Evolutionary conservation across 1,140 invertebrate species (phyloP).

Genomic region (Papilio dardanus): DNA sequence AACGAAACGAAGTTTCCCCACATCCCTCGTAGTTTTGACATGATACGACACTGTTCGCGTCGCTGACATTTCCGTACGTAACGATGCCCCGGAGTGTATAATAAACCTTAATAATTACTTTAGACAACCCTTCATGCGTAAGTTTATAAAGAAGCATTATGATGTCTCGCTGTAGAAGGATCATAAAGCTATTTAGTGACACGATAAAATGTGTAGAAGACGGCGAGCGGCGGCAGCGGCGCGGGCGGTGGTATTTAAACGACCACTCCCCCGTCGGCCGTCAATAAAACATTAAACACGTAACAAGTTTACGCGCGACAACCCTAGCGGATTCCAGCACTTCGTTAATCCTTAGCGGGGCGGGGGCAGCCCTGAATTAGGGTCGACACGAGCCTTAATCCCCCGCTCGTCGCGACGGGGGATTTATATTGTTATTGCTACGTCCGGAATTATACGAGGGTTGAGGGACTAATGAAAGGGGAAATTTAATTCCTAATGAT

Average conservation of each 20-base stretch:
- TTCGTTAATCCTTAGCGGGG: constrained; percentile 80
- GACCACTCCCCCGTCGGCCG: constrained; percentile 74
- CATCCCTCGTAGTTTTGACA: too few relatives aligned
- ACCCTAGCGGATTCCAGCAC: constrained; percentile 81
- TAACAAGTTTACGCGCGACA: constrained; percentile 81
- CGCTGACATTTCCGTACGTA: neutral
- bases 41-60: neutral
- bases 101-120: neutral
- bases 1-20: too few relatives aligned
- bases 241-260: constrained; percentile 72
- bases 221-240: constrained; percentile 36
- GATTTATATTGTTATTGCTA: constrained; percentile 83
- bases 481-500: constrained; percentile 83
- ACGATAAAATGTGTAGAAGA: constrained; percentile 36
- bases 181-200: constrained; percentile 34
- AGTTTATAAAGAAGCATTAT: constrained; percentile 9
- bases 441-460: constrained; percentile 82
- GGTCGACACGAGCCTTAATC: constrained; percentile 82
- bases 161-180: constrained; percentile 2
- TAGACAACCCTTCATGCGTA: neutral
- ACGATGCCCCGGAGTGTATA: neutral
- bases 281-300: constrained; percentile 82
- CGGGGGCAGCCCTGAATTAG: constrained; percentile 82
- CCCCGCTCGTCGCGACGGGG: constrained; percentile 80
- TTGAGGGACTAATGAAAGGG: constrained; percentile 83